phyloP scores from a whole-genome alignment of 2,113 vertebrate genomes.

The Phodopus roborovskii region DNA sequence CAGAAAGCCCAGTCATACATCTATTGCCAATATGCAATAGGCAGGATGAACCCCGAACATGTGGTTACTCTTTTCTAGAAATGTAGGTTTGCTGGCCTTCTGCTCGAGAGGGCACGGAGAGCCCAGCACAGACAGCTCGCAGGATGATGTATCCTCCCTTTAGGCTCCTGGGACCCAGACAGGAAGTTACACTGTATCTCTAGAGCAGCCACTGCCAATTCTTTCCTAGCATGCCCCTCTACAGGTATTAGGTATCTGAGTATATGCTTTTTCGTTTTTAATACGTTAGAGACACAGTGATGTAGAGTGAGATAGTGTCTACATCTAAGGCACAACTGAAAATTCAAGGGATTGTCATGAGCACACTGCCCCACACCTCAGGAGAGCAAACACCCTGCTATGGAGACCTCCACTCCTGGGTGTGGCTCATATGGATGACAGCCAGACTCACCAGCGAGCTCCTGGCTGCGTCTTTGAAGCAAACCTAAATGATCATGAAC shows the following conservation, averaged over 20 bases:
- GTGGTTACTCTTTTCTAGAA: background rate
- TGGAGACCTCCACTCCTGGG: background rate
- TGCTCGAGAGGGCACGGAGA: background rate
- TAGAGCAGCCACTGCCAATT: background rate
- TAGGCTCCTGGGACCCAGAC: too few relatives aligned
- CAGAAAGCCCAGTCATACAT: background rate
- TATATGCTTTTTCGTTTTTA: background rate
- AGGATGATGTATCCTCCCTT: too few relatives aligned
- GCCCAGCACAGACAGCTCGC: too few relatives aligned
- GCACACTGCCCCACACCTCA: background rate
- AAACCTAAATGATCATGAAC: background rate
- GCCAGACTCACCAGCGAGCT: background rate
- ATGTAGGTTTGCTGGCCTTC: background rate
- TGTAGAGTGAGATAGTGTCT: background rate
- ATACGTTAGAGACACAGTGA: background rate
- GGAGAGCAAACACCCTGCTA: background rate
- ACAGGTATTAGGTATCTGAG: background rate
- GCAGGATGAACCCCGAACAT: rapidly evolving
- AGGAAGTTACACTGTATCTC: background rate
- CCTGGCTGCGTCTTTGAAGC: background rate
- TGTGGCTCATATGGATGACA: background rate
- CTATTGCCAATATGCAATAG: background rate
- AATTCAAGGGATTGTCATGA: background rate
- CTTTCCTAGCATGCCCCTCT: background rate
- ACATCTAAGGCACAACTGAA: background rate